Conservation (phyloP, 1,140 invertebrate species). For the Drepana arcuata region DNA sequence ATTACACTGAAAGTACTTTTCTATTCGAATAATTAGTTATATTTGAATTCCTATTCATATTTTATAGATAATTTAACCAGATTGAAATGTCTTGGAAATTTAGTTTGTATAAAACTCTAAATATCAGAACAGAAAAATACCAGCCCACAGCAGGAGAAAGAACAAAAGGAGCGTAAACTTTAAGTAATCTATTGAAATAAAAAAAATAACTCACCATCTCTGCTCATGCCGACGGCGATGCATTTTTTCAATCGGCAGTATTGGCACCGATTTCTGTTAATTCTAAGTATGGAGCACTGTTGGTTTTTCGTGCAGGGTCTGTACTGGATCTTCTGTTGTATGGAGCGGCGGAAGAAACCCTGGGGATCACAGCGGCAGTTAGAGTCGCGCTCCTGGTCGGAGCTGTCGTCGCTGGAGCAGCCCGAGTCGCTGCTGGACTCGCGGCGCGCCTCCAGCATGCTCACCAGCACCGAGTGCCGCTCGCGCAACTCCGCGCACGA, state of each 20-base stretch:
- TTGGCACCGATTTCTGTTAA: conserved; percentile 97
- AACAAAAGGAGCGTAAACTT: too few species aligned
- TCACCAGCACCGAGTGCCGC: conserved; percentile 68
- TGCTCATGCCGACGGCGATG: conserved; percentile 97
- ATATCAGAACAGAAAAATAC: too few species aligned
- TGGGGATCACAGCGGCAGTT: conserved; percentile 78
- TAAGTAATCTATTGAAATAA: background rate
- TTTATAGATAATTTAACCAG: too few species aligned
- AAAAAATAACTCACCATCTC: conserved; percentile 86
- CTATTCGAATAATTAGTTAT: too few species aligned
- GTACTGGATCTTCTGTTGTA: conserved; percentile 99
- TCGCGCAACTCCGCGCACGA: conserved; percentile 60
- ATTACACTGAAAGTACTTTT: too few species aligned
- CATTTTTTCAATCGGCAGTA: conserved; percentile 98
- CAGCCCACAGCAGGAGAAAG: too few species aligned
- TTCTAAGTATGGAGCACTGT: conserved; percentile 95
- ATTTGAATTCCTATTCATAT: too few species aligned
- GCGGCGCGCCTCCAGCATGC: conserved; percentile 71
- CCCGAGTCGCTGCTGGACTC: conserved; percentile 72
- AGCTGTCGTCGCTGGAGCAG: conserved; percentile 75
- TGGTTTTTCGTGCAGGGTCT: conserved; percentile 98
- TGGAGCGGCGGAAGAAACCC: conserved; percentile 91
- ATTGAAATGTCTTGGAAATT: too few species aligned
- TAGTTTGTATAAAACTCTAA: too few species aligned
- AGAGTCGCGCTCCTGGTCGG: conserved; percentile 55